phyloP scores from a whole-genome alignment of 2,888 invertebrate species.

The Phaonia tiefii region DNA sequence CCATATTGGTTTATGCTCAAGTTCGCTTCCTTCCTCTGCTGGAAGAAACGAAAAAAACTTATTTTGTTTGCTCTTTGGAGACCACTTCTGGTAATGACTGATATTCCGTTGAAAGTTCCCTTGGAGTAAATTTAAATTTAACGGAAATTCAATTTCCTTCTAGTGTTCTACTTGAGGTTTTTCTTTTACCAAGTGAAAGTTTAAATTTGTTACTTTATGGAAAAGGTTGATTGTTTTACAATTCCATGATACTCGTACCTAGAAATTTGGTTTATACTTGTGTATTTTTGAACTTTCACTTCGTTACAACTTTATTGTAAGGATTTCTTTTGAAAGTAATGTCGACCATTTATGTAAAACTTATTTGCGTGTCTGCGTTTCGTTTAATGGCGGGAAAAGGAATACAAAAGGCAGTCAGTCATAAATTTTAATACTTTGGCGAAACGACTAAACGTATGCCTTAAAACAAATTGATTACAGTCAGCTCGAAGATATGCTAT shows the following conservation, averaged over 20 bases:
- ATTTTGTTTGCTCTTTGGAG: background rate
- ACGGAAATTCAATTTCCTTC: constrained; percentile 60
- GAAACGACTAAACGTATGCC: constrained; percentile 1
- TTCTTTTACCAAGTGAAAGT: background rate
- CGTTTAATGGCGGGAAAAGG: constrained; percentile 11
- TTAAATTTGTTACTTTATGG: constrained; percentile 10
- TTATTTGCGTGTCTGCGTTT: constrained; percentile 12
- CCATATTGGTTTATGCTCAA: background rate
- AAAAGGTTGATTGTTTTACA: background rate
- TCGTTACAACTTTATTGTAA: constrained; percentile 3
- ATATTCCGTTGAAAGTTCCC: background rate
- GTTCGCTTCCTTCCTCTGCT: constrained; percentile 6
- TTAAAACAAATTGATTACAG: constrained; percentile 8
- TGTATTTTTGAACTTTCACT: background rate
- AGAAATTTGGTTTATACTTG: background rate
- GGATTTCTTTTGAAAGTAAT: constrained; percentile 39
- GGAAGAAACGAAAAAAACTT: too few relatives aligned
- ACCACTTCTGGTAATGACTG: constrained; percentile 12
- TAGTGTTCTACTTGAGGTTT: background rate
- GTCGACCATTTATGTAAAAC: constrained; percentile 1
- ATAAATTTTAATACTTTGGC: background rate
- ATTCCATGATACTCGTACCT: background rate
- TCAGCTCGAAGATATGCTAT: background rate
- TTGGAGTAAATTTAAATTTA: constrained; percentile 37
- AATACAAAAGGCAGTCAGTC: constrained; percentile 2